phyloP scores from a whole-genome alignment of 2,797 vertebrate genomes.

The Rhabdophis nuchalis region DNA sequence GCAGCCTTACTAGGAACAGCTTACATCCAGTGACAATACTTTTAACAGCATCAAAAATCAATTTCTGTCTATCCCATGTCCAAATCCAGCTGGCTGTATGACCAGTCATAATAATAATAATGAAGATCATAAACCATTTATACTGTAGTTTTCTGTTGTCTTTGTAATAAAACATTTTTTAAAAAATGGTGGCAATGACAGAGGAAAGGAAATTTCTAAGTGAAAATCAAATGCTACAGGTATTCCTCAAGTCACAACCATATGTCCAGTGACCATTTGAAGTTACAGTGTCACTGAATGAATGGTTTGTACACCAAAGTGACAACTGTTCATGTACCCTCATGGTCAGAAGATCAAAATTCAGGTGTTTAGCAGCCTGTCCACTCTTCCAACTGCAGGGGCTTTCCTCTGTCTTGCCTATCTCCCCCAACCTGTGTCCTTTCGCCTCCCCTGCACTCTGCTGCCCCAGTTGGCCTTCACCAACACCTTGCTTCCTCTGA shows the following conservation, averaged over 20 bases:
- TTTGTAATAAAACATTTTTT: background rate
- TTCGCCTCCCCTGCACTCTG: background rate
- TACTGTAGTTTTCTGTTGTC: background rate
- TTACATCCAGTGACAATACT: background rate
- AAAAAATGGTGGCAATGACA: background rate
- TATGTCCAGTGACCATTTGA: background rate
- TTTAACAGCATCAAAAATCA: background rate
- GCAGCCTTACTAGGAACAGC: background rate
- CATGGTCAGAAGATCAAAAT: background rate
- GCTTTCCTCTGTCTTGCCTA: background rate
- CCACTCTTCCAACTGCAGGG: background rate
- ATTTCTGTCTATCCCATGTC: background rate
- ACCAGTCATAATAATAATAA: conserved; percentile 7
- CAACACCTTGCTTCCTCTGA: background rate
- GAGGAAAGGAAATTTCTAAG: background rate
- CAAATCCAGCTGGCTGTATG: background rate
- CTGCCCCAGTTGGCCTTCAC: background rate
- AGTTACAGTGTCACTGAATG: background rate
- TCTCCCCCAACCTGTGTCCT: background rate
- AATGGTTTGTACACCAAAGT: background rate
- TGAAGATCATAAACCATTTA: background rate
- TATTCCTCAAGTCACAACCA: background rate
- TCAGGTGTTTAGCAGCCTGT: background rate
- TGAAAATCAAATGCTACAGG: background rate
- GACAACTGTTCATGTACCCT: background rate